Base-by-base conservation (phyloP, 2,797 vertebrate genomes). In the Sebastes kiyomatsui region DNA sequence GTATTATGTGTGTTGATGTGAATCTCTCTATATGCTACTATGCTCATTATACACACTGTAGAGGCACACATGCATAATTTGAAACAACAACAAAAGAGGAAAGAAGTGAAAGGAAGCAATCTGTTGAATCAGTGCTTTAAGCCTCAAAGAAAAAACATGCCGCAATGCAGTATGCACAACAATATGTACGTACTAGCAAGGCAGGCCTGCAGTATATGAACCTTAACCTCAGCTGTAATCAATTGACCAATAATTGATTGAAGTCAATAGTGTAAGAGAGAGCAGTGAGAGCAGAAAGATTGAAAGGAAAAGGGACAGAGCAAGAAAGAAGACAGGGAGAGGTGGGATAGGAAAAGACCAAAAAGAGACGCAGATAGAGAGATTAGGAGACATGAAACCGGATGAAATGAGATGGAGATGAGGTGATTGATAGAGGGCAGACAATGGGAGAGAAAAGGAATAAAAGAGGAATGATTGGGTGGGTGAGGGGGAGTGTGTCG, bases 381-480 rank as follows among this genome's bases (percentile, higher is more conserved):
- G 46, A 84, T 78, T 49, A 79, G 70, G 27, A 27, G 49, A 65
- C 61, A 79, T 49, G 66, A 81, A 81, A 78, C 23, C 23, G 25
- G 55, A 30, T 72, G 79, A 88, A 77, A 80, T 75, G 30, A 49
- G 25, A 83, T 38, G 49, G 60, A n/a, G 12, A 74, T 59, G 58
- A 71, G 65, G 54, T 82, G 83, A 85, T 62, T 88, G 83, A 91
- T 83, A 60, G 65, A 81, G 14, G 28, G 38, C 58, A 66, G 75
- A 78, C 61, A 62, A 46, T 35, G 55, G 52, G 30, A 72, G 61
- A 62, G 62, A 61, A 59, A 58, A 65, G 18, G 1, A 64, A 62
- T 25, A 54, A 22, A 68, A 75, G 52, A 62, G n/a, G 69, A 81
- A 66, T 46, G 54, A 72, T 12, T 60, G 35, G 42, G 67, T 56